Conservation (phyloP, 2,888 invertebrate species). For the Pristionchus maxplancki region DNA sequence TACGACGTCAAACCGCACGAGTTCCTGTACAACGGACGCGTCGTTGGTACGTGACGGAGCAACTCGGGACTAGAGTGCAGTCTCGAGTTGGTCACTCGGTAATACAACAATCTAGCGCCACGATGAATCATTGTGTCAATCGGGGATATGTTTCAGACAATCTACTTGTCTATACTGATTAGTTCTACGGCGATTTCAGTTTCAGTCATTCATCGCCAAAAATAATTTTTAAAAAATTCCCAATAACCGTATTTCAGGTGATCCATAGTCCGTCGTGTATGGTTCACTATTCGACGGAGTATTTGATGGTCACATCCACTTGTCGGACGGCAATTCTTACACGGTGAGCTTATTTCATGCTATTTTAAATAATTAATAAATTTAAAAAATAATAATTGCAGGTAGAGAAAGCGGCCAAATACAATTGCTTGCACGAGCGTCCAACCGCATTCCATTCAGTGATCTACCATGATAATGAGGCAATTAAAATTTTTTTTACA, state of each 20-base stretch:
- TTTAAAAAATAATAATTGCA: not conserved
- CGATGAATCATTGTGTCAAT: too few species aligned
- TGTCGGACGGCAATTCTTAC: slow-evolving; percentile 85
- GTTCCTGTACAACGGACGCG: slow-evolving; percentile 73
- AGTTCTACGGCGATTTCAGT: too few species aligned
- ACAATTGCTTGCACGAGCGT: slow-evolving; percentile 82
- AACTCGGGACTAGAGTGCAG: too few species aligned
- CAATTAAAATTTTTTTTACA: too few species aligned
- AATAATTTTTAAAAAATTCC: slow-evolving; percentile 64
- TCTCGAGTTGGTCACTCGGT: too few species aligned
- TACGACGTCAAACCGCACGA: slow-evolving; percentile 66
- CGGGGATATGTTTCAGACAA: too few species aligned
- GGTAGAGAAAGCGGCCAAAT: slow-evolving; percentile 84
- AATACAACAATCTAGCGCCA: too few species aligned
- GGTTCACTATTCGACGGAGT: slow-evolving; percentile 95
- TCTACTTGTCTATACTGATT: too few species aligned
- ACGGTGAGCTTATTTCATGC: slow-evolving; percentile 82
- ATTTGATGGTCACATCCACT: slow-evolving; percentile 94
- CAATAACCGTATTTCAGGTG: slow-evolving; percentile 85
- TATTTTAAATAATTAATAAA: too few species aligned
- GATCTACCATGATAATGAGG: slow-evolving; percentile 74
- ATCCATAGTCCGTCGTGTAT: slow-evolving; percentile 89
- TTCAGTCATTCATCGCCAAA: not conserved
- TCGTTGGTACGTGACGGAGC: slow-evolving; percentile 62
- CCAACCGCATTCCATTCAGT: slow-evolving; percentile 76